phyloP scores from a whole-genome alignment of 2,888 invertebrate genomes.

The Polymixis flavicincta region DNA sequence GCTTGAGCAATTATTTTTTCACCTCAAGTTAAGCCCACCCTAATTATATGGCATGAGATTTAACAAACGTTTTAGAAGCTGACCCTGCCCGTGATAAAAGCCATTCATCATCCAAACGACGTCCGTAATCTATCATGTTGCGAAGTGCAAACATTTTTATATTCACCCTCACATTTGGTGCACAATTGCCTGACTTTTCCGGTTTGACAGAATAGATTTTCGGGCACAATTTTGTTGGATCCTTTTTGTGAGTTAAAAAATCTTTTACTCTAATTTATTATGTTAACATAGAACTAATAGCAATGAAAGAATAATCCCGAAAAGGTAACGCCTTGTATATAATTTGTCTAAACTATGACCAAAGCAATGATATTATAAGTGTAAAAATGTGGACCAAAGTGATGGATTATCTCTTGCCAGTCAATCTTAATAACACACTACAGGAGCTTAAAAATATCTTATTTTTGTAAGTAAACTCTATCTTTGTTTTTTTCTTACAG shows the following conservation, averaged over 20 bases:
- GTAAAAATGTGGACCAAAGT: no score
- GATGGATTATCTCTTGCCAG: slow-evolving; percentile 13
- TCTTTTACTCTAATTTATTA: background rate
- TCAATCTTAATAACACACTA: slow-evolving; percentile 2
- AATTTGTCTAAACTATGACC: slow-evolving; percentile 11
- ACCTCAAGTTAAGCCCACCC: background rate
- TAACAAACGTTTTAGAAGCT: slow-evolving; percentile 16
- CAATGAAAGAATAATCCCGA: background rate
- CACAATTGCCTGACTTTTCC: background rate
- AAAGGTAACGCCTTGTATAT: background rate
- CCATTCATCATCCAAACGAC: slow-evolving; percentile 43
- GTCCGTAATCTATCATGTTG: slow-evolving; percentile 43
- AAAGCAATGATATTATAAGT: no score
- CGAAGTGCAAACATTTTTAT: slow-evolving; percentile 43
- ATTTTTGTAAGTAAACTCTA: background rate
- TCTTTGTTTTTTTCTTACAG: slow-evolving; percentile 1
- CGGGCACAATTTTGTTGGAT: background rate
- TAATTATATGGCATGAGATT: slow-evolving; percentile 27
- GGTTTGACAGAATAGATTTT: background rate
- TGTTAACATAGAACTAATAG: background rate
- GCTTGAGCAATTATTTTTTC: background rate
- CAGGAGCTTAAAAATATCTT: slow-evolving; percentile 4
- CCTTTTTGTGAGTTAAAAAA: background rate
- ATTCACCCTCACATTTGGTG: slow-evolving; percentile 30
- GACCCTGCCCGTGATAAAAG: slow-evolving; percentile 36